These are phyloP conservation scores for Melanerpes formicivorus DNA, from an alignment of 2,113 vertebrate genomes.

Conservation along the genomic window DNA sequence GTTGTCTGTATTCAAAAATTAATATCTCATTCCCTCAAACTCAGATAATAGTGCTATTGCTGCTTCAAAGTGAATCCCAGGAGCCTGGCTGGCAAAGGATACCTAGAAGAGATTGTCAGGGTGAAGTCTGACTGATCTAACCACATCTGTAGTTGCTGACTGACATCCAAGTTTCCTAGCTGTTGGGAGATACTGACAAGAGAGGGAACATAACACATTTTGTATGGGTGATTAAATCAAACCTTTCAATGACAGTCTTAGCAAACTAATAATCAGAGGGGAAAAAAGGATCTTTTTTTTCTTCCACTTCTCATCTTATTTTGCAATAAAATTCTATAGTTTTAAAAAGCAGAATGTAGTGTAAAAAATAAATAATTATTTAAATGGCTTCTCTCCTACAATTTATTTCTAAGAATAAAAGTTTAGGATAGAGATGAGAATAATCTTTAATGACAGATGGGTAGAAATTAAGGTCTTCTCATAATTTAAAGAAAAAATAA, in stretches of 20 bases:
- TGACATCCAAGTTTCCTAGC: background rate
- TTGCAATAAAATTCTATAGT: background rate
- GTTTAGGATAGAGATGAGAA: background rate
- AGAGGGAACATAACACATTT: background rate
- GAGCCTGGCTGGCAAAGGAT: background rate
- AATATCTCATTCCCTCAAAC: background rate
- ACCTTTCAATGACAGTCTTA: background rate
- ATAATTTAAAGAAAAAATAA: background rate
- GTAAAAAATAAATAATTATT: background rate
- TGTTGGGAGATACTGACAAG: background rate
- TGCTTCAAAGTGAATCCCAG: background rate
- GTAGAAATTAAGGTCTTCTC: background rate
- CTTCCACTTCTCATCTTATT: background rate
- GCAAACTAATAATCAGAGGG: background rate
- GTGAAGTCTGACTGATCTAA: background rate
- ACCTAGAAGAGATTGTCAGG: background rate
- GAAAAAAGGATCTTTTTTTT: background rate
- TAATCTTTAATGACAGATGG: background rate
- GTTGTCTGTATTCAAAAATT: background rate
- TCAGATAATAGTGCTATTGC: background rate
- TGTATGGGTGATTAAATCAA: background rate
- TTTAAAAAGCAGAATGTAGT: background rate
- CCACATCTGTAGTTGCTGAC: background rate
- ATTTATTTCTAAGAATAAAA: background rate
- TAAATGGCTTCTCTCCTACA: background rate